Evolutionary conservation across 2,797 vertebrate genomes (phyloP), one percentile per base, ranked within the genome.

Genomic region (Nothura maculosa): DNA sequence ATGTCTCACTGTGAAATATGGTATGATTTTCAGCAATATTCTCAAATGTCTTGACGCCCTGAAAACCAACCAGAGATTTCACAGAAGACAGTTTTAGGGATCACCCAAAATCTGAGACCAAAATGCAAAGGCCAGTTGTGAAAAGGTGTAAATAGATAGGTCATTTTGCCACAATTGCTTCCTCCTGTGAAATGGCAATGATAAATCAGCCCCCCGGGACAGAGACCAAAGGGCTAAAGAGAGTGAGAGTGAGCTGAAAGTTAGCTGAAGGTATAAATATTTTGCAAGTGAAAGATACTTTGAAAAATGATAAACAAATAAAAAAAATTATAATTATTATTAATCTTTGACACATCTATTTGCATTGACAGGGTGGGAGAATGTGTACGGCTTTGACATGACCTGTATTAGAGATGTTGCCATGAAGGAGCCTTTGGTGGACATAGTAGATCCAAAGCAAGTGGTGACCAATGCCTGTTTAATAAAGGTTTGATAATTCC

Each of bases 311-410:
- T 78, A 86, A 76, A 2, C 24, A 11, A 43, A 16, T 24, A 25
- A 24, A 50, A 5, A 58, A 15, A 47, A 38, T 54, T 73, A 7
- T 79, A 81, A 24, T 66, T 79, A 32, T 30, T 91, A 48, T 74
- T 94, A 67, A 93, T 78, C 43, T 84, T 64, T 97, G 85, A 95
- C 6, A 32, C 54, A 58, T 88, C 5, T 11, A 19, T 97, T 96
- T 98, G 55, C 97, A 32, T 96, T 94, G 75, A 61, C 97, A 99
- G 99, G 99, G 99, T 99, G 99, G 99, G 99, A 99, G 98, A 99
- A 99, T 7, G 99, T 99, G 74, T 99, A 99, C 34, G 99, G 99
- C 90, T 99, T 99, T 97, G 99, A 99, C 98, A 99, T 99, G 99
- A 99, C 99, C 90, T 99, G 99, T 85, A 99, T 99, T 95, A 98